Evolutionary conservation across 2,888 invertebrate species (phyloP), one percentile per base, ranked within the genome.

Genomic region (Zygaena filipendulae): DNA sequence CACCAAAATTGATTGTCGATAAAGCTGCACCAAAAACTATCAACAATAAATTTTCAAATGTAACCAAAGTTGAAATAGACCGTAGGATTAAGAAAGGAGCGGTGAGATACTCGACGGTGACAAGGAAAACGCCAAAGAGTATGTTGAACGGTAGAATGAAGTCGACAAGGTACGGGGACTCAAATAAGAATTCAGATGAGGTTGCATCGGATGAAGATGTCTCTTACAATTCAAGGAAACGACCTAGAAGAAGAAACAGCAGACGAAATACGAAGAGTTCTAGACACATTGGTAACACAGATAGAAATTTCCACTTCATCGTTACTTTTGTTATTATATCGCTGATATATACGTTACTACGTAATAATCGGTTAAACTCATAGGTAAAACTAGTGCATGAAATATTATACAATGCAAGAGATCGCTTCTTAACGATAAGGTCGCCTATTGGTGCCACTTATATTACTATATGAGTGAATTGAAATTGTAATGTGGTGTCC

Each of bases 151-250:
- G 5, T 3, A 45, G 45, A 22, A 40, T 36, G 16, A 50, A 40
- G 8, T 47, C 49, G 0, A 45, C 39, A 20, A 44, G 35, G 8
- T 38, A 43, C 12, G 30, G 39, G 1, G 44, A 46, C 19, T 39
- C 46, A 26, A 44, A 34, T 0, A 41, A 33, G 1, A 47, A 43
- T 3, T 45, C 52, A 1, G 56, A 36, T 4, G 49, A 64, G 1
- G 14, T 48, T 0, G 57, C 60, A 1, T 51, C 52, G 0, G 68
- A 64, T 33, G 64, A 66, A 27, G 59, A 62, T 13, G 47, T 56
- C 8, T 52, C 59, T 3, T 41, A 43, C 1, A 58, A 55, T 35
- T 27, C 52, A 18, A 56, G 39, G 35, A 59, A 51, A 26, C 42
- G 49, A 2, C 45, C 49, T 1, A 49, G 39, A 10, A 52, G 42